Percentiles rank a stretch among this genome's conserved stretches.
phyloP scores from a whole-genome alignment of 2,888 invertebrate genomes.

The Limnephilus auricula region DNA sequence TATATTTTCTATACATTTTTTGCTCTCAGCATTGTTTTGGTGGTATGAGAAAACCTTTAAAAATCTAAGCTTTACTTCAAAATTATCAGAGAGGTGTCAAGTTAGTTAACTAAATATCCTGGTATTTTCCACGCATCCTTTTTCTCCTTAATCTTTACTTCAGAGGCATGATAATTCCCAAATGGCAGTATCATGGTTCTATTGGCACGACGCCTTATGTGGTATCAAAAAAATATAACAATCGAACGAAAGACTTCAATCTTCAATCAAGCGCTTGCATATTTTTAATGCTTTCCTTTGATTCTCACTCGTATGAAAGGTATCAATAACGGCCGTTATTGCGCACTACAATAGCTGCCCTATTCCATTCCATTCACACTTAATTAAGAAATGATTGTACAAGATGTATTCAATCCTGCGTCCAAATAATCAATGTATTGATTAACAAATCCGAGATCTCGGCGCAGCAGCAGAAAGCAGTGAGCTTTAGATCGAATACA shows the following conservation, averaged over 20 bases:
- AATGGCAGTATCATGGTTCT: neutral
- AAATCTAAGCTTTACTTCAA: neutral
- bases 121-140: neutral
- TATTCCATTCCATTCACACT: conserved; percentile 32
- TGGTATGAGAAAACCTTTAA: no score
- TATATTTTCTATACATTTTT: no score
- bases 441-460: conserved; percentile 48
- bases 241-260: neutral
- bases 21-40: no score
- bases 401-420: conserved; percentile 31
- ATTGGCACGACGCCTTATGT: no score
- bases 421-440: conserved; percentile 49
- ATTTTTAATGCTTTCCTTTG: neutral
- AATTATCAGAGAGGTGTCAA: neutral
- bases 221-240: neutral
- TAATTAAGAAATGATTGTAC: conserved; percentile 47
- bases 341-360: neutral
- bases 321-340: neutral
- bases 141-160: neutral
- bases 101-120: neutral
- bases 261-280: neutral
- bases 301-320: neutral
- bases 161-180: neutral
- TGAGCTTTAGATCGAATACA: neutral
- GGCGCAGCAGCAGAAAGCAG: neutral